Conservation (phyloP, 2,888 invertebrate genomes). For the Ichneumoninae sp. region DNA sequence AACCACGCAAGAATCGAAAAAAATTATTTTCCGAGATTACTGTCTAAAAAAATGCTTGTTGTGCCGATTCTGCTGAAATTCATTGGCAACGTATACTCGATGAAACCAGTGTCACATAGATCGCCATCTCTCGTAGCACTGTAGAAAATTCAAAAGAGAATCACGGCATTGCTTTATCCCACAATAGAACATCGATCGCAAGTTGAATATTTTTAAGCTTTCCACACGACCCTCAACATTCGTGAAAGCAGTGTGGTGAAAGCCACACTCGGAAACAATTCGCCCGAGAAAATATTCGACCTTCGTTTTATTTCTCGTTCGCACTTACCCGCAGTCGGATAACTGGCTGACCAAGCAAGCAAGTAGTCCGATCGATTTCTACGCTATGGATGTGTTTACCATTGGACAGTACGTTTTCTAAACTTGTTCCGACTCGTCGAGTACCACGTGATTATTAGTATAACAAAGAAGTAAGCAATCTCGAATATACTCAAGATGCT, state of each 20-base stretch:
- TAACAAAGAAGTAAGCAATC: constrained; percentile 21
- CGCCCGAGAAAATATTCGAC: not conserved
- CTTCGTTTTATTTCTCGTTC: not conserved
- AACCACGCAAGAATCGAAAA: not conserved
- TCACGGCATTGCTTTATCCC: not conserved
- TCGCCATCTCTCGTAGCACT: not conserved
- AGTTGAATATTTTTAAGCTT: not conserved
- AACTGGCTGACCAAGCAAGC: not conserved
- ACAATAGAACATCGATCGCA: not conserved
- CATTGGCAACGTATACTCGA: not conserved
- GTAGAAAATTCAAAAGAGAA: not conserved
- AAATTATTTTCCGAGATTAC: not conserved
- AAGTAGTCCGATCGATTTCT: constrained; percentile 1
- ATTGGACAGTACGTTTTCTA: not conserved
- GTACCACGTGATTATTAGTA: not conserved
- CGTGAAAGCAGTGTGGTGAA: not conserved
- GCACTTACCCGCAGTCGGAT: not conserved
- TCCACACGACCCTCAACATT: not conserved
- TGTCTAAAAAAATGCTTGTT: not conserved
- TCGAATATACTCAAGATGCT: constrained; percentile 33
- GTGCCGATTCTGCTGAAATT: not conserved
- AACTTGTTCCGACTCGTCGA: not conserved
- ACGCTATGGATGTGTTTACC: not conserved
- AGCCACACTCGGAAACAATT: not conserved
- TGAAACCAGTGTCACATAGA: not conserved